These are phyloP conservation scores for Cliona cf. orientalis DNA, from an alignment of 37 sponge, comb jelly and placozoan genomes.

Conservation along the genomic window DNA sequence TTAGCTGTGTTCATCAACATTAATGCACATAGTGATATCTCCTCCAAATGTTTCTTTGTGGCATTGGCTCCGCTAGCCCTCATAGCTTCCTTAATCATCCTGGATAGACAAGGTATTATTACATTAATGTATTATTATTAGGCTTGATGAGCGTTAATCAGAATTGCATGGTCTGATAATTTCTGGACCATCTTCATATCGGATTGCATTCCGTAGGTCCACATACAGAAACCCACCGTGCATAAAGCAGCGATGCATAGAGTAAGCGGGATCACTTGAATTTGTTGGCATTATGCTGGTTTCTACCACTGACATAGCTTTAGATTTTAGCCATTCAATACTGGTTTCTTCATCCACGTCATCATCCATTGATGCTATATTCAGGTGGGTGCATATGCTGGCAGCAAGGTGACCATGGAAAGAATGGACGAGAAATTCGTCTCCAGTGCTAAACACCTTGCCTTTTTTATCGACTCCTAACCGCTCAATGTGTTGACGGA, in stretches of 20 bases:
- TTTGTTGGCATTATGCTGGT: background rate
- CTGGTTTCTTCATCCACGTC: background rate
- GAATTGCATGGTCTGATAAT: conserved; percentile 8
- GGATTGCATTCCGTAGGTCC: conserved; percentile 10
- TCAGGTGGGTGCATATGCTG: background rate
- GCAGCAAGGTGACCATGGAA: no score
- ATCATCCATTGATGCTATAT: background rate
- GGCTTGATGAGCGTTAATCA: no score
- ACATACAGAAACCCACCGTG: conserved; percentile 9
- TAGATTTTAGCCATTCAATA: background rate
- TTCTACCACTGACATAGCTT: background rate
- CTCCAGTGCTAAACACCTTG: no score
- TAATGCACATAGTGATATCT: no score
- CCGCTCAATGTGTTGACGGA: background rate
- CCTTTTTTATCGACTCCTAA: no score
- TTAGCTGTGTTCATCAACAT: no score
- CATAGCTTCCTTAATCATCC: no score
- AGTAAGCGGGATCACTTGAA: background rate
- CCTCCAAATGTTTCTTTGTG: background rate
- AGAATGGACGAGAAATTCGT: no score
- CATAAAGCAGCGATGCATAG: background rate
- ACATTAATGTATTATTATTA: no score
- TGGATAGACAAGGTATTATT: no score
- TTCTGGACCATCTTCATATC: conserved; percentile 9
- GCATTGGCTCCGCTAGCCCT: no score